Evolutionary conservation across 2,797 vertebrate species (phyloP).

Genomic region (Coendou prehensilis): DNA sequence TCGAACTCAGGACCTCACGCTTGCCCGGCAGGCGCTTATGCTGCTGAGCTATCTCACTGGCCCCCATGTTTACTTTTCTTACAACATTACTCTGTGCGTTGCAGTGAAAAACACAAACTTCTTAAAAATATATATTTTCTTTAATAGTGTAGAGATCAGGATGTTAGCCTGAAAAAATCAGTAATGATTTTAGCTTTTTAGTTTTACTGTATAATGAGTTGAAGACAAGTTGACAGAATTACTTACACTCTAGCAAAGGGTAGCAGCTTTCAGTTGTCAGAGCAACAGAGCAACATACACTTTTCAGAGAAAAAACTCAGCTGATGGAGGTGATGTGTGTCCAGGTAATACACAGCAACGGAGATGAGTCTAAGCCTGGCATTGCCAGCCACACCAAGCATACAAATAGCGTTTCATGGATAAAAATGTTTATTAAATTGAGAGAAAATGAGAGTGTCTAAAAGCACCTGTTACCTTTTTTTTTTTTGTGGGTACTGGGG

Average conservation of each 20-base stretch:
- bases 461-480: conserved; percentile 27
- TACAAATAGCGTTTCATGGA: conserved; percentile 74
- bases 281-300: conserved; percentile 78
- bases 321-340: conserved; percentile 51
- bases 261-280: conserved; percentile 78
- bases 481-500: no score
- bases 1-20: no score
- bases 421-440: conserved; percentile 78
- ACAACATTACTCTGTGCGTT: neutral
- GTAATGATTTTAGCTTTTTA: neutral
- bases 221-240: conserved; percentile 68
- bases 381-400: conserved; percentile 57
- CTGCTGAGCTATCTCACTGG: no score
- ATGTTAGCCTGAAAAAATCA: neutral
- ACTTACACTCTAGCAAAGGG: conserved; percentile 20
- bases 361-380: conserved; percentile 45
- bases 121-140: neutral
- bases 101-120: neutral
- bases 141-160: neutral
- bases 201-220: conserved; percentile 74
- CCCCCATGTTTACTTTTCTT: neutral
- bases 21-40: no score
- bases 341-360: conserved; percentile 61
- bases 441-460: conserved; percentile 71
- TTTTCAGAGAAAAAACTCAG: conserved; percentile 55